A percentile compares a stretch with the other conserved stretches of the same genome.
Evolutionary conservation across 1,140 invertebrate species (phyloP).

Genomic region (Papilio polyxenes): DNA sequence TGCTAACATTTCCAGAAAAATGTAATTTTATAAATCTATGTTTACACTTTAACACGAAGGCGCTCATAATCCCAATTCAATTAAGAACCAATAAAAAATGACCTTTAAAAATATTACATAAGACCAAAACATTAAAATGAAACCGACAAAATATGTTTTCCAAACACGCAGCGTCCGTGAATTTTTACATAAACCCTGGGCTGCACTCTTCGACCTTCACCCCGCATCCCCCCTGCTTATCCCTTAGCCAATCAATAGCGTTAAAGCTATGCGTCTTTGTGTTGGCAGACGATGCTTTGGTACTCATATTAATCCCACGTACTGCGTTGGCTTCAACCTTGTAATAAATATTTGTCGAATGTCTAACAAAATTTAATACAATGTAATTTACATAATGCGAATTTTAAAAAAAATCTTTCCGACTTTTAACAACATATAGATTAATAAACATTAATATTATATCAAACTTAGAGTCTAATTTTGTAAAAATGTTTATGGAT

Average conservation of each 20-base stretch:
- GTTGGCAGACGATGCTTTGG: background rate
- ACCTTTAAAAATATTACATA: background rate
- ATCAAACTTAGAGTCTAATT: no score
- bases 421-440: no score
- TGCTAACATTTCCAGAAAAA: no score
- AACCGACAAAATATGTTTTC: background rate
- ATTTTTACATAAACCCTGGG: conserved; percentile 6
- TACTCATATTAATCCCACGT: conserved; percentile 17
- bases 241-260: conserved; percentile 19
- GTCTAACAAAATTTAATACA: background rate
- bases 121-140: background rate
- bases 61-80: background rate
- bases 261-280: conserved; percentile 20
- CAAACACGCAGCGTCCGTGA: conserved; percentile 22
- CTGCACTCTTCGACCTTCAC: conserved; percentile 13
- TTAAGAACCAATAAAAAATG: background rate
- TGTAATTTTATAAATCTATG: background rate
- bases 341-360: conserved; percentile 16
- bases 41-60: background rate
- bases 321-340: conserved; percentile 12
- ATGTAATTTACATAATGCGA: background rate
- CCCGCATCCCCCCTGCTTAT: background rate
- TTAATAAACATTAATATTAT: no score
- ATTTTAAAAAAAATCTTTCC: no score
- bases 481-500: no score